Percentiles rank a stretch among this genome's conserved stretches.
These are phyloP conservation scores for Brotogeris chrysoptera DNA, from an alignment of 2,797 vertebrate species.

Conservation along the genomic window DNA sequence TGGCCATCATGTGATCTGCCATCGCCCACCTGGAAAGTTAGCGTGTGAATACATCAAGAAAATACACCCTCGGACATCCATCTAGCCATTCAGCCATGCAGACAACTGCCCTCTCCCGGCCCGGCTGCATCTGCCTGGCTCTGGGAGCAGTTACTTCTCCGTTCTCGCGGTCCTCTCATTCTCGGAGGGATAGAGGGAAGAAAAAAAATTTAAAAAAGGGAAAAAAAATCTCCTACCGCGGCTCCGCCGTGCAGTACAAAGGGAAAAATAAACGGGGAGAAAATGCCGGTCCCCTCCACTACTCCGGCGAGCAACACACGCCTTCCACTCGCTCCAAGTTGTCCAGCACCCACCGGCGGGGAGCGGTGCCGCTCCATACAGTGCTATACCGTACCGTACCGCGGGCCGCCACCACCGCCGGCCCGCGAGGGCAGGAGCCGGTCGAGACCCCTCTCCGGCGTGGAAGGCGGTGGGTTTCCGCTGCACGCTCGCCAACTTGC, in stretches of 20 bases:
- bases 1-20: constrained; percentile 89
- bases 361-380: background rate
- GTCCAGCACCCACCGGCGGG: constrained; percentile 1
- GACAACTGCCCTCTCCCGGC: background rate
- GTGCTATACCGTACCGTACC: background rate
- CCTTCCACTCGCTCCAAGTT: background rate
- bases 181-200: background rate
- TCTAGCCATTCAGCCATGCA: background rate
- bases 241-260: constrained; percentile 19
- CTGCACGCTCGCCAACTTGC: constrained; percentile 24
- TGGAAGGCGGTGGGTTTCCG: background rate
- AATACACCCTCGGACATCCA: background rate
- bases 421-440: background rate
- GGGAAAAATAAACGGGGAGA: background rate
- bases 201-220: background rate
- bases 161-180: background rate
- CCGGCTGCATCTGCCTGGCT: background rate
- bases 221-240: background rate
- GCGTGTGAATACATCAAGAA: background rate
- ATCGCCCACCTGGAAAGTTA: constrained; percentile 80
- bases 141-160: background rate
- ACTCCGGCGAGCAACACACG: background rate
- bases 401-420: background rate
- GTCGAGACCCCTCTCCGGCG: background rate
- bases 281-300: background rate